phyloP scores from a whole-genome alignment of 2,888 invertebrate species.

The Mesopsocus fuscifrons region DNA sequence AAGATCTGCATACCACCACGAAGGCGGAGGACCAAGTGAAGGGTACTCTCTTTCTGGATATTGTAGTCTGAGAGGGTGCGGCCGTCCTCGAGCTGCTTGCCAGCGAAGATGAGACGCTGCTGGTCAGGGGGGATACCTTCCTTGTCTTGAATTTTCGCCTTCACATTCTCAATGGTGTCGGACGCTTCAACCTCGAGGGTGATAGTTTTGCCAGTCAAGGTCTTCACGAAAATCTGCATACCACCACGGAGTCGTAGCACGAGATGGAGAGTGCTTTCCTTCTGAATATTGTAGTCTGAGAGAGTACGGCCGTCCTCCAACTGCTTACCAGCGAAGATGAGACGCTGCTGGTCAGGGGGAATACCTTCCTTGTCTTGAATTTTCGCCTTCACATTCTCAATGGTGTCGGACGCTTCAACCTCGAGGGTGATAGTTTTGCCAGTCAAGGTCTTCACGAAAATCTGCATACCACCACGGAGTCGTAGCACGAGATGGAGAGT shows the following conservation, averaged over 20 bases:
- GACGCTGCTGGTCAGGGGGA: constrained; percentile 64
- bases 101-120: constrained; percentile 32
- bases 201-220: constrained; percentile 28
- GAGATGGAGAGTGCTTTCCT: constrained; percentile 64
- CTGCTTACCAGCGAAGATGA: constrained; percentile 54
- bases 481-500: constrained; percentile 72
- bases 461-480: constrained; percentile 62
- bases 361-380: constrained; percentile 79
- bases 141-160: constrained; percentile 24
- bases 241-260: constrained; percentile 79
- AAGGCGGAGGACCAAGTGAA: constrained; percentile 4
- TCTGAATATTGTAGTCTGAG: constrained; percentile 35
- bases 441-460: constrained; percentile 29
- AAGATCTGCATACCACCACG: constrained; percentile 11
- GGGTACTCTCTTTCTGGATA: constrained; percentile 27
- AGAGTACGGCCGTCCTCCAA: constrained; percentile 34
- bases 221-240: constrained; percentile 32
- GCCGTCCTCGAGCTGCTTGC: constrained; percentile 37
- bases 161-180: constrained; percentile 32
- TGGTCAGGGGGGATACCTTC: constrained; percentile 24
- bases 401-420: constrained; percentile 54
- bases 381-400: constrained; percentile 85
- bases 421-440: constrained; percentile 28
- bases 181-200: constrained; percentile 27
- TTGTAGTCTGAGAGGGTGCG: constrained; percentile 36